phyloP scores from a whole-genome alignment of 2,797 vertebrate species.

The Telmatherina bonti region DNA sequence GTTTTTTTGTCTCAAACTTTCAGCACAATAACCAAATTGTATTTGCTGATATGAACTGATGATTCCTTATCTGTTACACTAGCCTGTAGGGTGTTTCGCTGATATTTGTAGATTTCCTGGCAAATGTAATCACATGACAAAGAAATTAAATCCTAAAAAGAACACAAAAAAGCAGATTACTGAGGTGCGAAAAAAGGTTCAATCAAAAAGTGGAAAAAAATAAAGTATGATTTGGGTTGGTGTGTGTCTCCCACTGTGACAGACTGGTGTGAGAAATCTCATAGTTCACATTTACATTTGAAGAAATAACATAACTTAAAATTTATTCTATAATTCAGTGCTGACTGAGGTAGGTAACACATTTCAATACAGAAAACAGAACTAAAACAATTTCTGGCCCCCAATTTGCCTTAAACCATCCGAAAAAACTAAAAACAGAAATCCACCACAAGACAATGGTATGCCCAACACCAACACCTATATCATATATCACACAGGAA shows the following conservation, averaged over 20 bases:
- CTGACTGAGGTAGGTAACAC: neutral
- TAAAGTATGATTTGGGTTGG: constrained; percentile 49
- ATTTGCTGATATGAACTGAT: too few species aligned
- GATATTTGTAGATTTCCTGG: too few species aligned
- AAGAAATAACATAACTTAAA: constrained; percentile 43
- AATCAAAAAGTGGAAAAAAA: constrained; percentile 36
- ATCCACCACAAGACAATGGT: neutral
- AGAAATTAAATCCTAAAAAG: constrained; percentile 14
- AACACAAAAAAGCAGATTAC: constrained; percentile 22
- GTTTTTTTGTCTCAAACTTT: neutral
- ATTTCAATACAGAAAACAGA: neutral
- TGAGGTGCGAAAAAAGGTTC: constrained; percentile 34
- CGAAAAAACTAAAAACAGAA: neutral
- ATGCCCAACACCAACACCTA: neutral
- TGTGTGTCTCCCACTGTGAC: constrained; percentile 75
- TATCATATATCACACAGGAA: neutral
- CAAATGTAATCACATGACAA: too few species aligned
- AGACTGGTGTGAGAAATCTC: constrained; percentile 66
- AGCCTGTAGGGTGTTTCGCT: neutral
- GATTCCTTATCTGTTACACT: too few species aligned
- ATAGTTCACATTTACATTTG: constrained; percentile 68
- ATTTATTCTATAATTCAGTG: constrained; percentile 5
- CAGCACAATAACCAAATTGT: neutral
- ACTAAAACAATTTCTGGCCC: neutral
- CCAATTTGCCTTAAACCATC: neutral